Evolutionary conservation across 2,888 invertebrate genomes (phyloP), one percentile per base, ranked within the genome.

Genomic region (Caenorhabditis sp.): DNA sequence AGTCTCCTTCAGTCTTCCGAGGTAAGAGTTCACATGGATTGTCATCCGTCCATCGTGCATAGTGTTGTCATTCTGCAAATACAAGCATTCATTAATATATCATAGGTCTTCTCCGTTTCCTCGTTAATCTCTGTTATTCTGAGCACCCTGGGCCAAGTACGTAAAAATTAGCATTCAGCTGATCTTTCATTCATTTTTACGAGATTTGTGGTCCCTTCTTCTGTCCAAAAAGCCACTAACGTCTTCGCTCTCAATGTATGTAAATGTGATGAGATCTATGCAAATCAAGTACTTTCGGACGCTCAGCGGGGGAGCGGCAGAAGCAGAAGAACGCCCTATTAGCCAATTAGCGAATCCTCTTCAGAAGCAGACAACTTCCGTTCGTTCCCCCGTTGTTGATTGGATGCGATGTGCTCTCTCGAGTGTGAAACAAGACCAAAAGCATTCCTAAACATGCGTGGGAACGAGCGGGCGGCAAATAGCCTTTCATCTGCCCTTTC

Each of bases 31-130:
- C 2, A 97, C 95, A 89, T 96, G 94, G 87, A 99, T 95, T 82
- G 96, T 92, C 91, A 98, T 98, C 4, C 94, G 94, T 1, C 98
- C 99, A 0, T 97, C 95, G 89, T 95, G 95, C 95, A 98, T 99
- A 91, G 95, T 95, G 90, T 98, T 97, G 90, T 98, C 98, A 90
- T 99, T 99, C 22, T 88, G 79, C 17, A 87, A 80, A n/a, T n/a
- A n/a, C n/a, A n/a, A n/a, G n/a, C n/a, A n/a, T n/a, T n/a, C n/a
- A 24, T 24, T 45, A 24, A 45, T 13, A 11, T 43, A 27, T 27
- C 15, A 7, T 9, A 9, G 52, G 50, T 50, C 50, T 32, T 32
- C 50, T 15, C n/a, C 22, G 7, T 27, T 48, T 22, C 11, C 55
- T 26, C 26, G 9, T 26, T 46, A 46, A 46, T 46, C 46, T 9